These are phyloP conservation scores for Syndactyla subalaris DNA, from an alignment of 2,797 vertebrate genomes.

Conservation along the genomic window DNA sequence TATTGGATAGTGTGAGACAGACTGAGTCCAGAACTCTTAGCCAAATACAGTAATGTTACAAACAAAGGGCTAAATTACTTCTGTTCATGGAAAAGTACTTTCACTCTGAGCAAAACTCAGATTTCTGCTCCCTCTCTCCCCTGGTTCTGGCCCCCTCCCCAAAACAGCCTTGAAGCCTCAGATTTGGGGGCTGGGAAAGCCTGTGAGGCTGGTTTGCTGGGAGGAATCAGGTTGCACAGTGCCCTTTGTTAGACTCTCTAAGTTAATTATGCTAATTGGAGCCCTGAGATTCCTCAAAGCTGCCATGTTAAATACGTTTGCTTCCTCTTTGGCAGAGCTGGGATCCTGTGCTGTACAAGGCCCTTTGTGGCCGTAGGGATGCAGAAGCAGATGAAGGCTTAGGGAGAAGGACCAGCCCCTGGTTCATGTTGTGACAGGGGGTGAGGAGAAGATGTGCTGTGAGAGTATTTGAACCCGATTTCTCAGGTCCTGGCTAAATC, in stretches of 20 bases:
- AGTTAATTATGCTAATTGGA: constrained; percentile 75
- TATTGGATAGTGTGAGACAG: neutral
- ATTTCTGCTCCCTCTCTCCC: neutral
- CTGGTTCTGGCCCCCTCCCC: neutral
- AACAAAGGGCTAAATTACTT: constrained; percentile 46
- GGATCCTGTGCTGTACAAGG: neutral
- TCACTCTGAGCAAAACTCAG: neutral
- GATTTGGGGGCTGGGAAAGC: constrained; percentile 51
- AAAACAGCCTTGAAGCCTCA: constrained; percentile 52
- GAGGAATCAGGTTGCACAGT: constrained; percentile 75
- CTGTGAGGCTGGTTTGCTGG: constrained; percentile 68
- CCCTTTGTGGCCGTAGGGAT: neutral
- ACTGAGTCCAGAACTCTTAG: neutral
- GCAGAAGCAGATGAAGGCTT: neutral
- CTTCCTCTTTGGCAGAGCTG: neutral
- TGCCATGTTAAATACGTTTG: neutral
- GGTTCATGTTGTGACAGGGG: neutral
- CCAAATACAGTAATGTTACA: constrained; percentile 39
- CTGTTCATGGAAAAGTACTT: constrained; percentile 40
- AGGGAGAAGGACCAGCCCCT: neutral
- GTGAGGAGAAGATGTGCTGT: neutral
- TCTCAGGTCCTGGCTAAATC: constrained; percentile 24
- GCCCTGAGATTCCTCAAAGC: constrained; percentile 63
- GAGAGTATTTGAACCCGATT: neutral
- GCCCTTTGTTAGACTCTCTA: constrained; percentile 68